A percentile compares a stretch with the other conserved stretches of the same genome.
Evolutionary conservation across 2,113 vertebrate genomes (phyloP).

Genomic region (Megalops atlanticus): DNA sequence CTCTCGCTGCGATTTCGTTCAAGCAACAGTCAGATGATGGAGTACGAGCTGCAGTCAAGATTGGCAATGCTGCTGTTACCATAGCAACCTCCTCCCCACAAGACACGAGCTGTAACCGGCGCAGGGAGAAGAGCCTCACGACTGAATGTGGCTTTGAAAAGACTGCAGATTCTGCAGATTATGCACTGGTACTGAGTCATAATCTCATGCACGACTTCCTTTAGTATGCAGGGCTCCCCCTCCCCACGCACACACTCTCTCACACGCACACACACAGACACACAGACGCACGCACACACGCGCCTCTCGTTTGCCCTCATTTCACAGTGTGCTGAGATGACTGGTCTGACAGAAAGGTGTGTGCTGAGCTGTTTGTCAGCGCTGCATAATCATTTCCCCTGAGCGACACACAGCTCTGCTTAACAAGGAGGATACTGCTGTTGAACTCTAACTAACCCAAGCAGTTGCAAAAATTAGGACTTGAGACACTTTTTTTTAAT

Average conservation of each 20-base stretch:
- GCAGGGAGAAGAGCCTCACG: background rate
- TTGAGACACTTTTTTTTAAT: background rate
- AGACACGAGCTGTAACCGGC: background rate
- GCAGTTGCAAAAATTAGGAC: background rate
- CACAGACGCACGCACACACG: background rate
- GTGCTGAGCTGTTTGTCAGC: background rate
- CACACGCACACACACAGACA: background rate
- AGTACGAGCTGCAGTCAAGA: background rate
- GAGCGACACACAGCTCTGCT: background rate
- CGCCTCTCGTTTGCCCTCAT: too few species aligned
- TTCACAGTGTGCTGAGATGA: too few species aligned
- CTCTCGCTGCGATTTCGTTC: background rate
- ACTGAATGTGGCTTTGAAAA: background rate
- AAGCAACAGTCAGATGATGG: background rate
- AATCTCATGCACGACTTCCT: constrained; percentile 2
- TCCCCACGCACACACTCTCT: background rate
- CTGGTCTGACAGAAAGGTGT: too few species aligned
- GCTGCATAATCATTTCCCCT: background rate
- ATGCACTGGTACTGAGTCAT: background rate
- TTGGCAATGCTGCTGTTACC: background rate
- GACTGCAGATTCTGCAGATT: constrained; percentile 4
- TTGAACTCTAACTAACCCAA: background rate
- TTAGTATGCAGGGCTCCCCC: background rate
- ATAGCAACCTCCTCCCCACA: background rate
- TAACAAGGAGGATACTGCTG: background rate